Evolutionary conservation across 2,888 invertebrate genomes (phyloP).

Genomic region (Chrysodeixis includens): DNA sequence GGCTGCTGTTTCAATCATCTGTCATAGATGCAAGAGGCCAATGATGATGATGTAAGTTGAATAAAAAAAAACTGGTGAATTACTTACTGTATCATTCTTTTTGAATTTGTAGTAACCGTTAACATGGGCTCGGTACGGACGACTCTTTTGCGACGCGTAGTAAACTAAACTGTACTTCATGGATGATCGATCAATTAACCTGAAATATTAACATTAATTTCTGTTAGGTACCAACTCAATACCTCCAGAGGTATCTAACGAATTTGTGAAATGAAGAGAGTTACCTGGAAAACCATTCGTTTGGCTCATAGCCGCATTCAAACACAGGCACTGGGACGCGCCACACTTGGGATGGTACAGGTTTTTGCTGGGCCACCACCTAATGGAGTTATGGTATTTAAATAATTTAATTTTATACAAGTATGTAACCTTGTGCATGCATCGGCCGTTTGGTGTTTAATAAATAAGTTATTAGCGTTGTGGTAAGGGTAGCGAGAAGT

Average conservation of each 20-base stretch:
- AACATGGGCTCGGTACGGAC: conserved; percentile 56
- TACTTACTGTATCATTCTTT: conserved; percentile 78
- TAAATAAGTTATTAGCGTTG: no score
- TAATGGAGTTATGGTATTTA: conserved; percentile 47
- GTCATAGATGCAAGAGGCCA: no score
- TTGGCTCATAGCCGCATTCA: conserved; percentile 93
- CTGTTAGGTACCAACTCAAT: conserved; percentile 6
- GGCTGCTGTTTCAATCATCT: no score
- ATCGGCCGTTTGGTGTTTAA: no score
- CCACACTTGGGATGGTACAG: conserved; percentile 88
- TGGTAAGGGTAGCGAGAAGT: no score
- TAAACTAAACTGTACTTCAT: conserved; percentile 89
- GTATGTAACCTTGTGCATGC: no score
- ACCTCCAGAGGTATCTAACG: conserved; percentile 5
- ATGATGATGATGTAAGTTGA: not conserved
- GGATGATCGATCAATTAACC: conserved; percentile 85
- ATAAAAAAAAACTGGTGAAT: not conserved
- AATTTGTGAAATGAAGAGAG: conserved; percentile 4
- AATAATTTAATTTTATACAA: no score
- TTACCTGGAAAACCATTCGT: conserved; percentile 92
- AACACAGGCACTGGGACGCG: conserved; percentile 89
- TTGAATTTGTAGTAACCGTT: conserved; percentile 71
- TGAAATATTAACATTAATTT: conserved; percentile 46
- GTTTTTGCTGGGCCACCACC: conserved; percentile 68
- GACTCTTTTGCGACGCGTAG: conserved; percentile 84